Evolutionary conservation across 64 coral and sea anemone species (phyloP).

Genomic region (Porites lutea): DNA sequence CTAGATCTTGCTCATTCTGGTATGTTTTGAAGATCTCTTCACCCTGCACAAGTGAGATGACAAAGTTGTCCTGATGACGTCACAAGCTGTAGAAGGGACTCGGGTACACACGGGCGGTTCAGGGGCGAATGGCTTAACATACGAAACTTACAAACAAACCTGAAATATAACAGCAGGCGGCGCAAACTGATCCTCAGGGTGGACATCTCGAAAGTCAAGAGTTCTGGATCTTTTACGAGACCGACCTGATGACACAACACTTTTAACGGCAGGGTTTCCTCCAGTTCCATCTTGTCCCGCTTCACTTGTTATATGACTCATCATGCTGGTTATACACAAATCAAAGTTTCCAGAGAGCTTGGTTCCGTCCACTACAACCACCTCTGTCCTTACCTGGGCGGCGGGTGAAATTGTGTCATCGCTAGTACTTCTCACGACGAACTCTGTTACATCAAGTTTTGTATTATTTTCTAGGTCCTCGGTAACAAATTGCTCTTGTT

Average conservation of each 20-base stretch:
- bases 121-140: no score
- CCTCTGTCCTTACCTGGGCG: conserved; percentile 27
- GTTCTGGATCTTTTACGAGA: conserved; percentile 40
- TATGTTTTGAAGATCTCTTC: no score
- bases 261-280: conserved; percentile 1
- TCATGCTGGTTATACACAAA: conserved; percentile 79
- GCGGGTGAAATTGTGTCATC: conserved; percentile 24
- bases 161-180: conserved; percentile 94
- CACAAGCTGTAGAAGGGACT: no score
- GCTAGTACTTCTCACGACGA: conserved; percentile 60
- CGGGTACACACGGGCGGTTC: no score
- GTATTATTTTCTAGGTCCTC: conserved; percentile 24
- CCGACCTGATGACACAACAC: neutral
- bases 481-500: conserved; percentile 63
- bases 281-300: neutral
- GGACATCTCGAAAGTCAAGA: conserved; percentile 81
- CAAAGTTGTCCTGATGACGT: no score
- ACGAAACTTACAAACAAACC: conserved; percentile 22
- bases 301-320: conserved; percentile 71
- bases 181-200: conserved; percentile 90
- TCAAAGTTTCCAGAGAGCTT: conserved; percentile 81
- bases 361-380: conserved; percentile 13
- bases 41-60: no score
- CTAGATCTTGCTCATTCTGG: no score
- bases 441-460: conserved; percentile 81